Conservation (phyloP, 2,888 invertebrate species). For the Microdon myrmicae region DNA sequence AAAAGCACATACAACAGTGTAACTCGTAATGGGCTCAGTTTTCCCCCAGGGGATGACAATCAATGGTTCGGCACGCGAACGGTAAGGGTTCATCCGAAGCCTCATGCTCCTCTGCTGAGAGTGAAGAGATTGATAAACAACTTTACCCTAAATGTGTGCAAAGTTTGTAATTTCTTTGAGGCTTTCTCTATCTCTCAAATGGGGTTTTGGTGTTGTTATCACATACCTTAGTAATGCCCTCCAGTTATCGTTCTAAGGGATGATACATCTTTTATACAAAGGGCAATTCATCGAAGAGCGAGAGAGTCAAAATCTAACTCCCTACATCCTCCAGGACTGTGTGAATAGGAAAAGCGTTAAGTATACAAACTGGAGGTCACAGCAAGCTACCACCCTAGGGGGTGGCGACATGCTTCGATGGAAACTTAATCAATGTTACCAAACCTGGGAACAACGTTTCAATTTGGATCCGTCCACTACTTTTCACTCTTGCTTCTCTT, state of each 20-base stretch:
- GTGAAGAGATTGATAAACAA: slow-evolving; percentile 36
- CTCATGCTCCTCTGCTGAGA: too few relatives aligned
- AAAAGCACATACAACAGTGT: slow-evolving; percentile 11
- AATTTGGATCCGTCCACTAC: slow-evolving; percentile 46
- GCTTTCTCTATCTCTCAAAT: slow-evolving; percentile 38
- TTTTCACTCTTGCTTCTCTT: slow-evolving; percentile 43
- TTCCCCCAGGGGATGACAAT: slow-evolving; percentile 29
- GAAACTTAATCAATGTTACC: slow-evolving; percentile 44
- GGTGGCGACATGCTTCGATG: slow-evolving; percentile 37
- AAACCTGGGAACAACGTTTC: slow-evolving; percentile 48
- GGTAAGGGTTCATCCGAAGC: slow-evolving; percentile 10
- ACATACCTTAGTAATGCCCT: slow-evolving; percentile 40
- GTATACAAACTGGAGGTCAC: slow-evolving; percentile 32
- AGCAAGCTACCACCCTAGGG: slow-evolving; percentile 37
- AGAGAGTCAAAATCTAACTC: slow-evolving; percentile 34
- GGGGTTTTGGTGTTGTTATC: slow-evolving; percentile 29
- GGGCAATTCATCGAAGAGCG: slow-evolving; percentile 34
- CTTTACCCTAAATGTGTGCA: slow-evolving; percentile 29
- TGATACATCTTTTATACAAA: slow-evolving; percentile 26
- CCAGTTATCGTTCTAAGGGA: slow-evolving; percentile 33
- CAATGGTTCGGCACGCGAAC: slow-evolving; percentile 22
- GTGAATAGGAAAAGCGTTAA: slow-evolving; percentile 47
- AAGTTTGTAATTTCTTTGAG: slow-evolving; percentile 15
- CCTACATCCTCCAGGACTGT: slow-evolving; percentile 28
- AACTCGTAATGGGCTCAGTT: slow-evolving; percentile 25